A percentile compares a stretch with the other conserved stretches of the same genome.
Evolutionary conservation across 2,113 vertebrate genomes (phyloP).

Genomic region (Tinamus guttatus): DNA sequence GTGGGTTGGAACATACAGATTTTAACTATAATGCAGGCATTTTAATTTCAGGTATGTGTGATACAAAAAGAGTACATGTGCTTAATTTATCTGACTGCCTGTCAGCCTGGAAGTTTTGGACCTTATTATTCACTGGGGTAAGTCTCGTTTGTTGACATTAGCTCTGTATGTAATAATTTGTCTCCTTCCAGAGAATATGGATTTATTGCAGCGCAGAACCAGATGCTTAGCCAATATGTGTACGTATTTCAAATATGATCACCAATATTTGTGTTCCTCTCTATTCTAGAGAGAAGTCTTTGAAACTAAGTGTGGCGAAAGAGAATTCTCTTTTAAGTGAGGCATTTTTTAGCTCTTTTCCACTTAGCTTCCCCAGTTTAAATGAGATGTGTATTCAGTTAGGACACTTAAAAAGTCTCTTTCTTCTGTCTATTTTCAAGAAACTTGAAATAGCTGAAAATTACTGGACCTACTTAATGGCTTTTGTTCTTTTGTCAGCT

Average conservation of each 20-base stretch:
- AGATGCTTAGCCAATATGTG: neutral
- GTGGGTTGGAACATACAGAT: neutral
- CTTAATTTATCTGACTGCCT: neutral
- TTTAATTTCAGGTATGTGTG: neutral
- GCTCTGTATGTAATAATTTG: neutral
- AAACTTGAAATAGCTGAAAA: conserved; percentile 5
- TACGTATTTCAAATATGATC: neutral
- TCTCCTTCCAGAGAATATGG: neutral
- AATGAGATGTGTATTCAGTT: neutral
- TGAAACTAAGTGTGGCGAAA: neutral
- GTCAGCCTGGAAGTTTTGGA: neutral
- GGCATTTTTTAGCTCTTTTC: neutral
- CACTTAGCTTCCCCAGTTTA: neutral
- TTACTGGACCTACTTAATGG: neutral
- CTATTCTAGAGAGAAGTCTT: neutral
- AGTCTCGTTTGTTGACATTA: neutral
- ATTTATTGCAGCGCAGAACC: accelerated
- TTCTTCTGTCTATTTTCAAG: conserved; percentile 2
- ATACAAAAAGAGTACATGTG: neutral
- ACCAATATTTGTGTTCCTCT: neutral
- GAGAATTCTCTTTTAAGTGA: neutral
- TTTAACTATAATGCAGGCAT: neutral
- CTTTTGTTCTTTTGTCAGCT: neutral
- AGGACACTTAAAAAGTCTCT: neutral
- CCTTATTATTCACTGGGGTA: neutral